Base-by-base conservation (phyloP, 1,140 invertebrate genomes). In the Bombus fervidus region DNA sequence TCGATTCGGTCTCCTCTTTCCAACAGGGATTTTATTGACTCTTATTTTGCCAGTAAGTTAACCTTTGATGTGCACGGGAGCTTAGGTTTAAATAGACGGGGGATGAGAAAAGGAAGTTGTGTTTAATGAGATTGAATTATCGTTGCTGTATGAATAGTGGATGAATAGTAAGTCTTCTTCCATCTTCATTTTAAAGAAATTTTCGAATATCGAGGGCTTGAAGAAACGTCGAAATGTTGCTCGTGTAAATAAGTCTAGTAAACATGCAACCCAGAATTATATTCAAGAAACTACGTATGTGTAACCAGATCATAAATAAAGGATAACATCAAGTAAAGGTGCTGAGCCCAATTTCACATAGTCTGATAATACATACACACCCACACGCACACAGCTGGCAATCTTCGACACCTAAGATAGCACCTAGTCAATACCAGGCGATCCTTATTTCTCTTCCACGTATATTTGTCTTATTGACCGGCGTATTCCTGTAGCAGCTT, bases 381-480 rank as follows among this genome's bases (percentile, higher is more conserved):
- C 18, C 18, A 18, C 8, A 18, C n/a, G 39, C 10, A 47, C 8
- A 69, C 25, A 12, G 25, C 1, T 39, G n/a, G 28, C 15, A 12
- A 47, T 43, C 39, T 22, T 31, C 28, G 9, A 3, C n/a, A 18
- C 13, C 15, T 41, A 43, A 73, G 72, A 43, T 43, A 73, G 28
- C n/a, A 43, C 15, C 47, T 34, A 59, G 53, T 73, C 74, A n/a
- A 76, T 53, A 59, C n/a, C 22, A 4, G 47, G 12, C 6, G 28
- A 64, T 78, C 78, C 41, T 80, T 37, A 53, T 37, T 68, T 28
- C 62, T 41, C 47, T 57, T 53, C 3, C 66, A 18, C 28, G 66
- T 71, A 71, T 69, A 31, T 81, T 73, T 73, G 47, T 73, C 69
- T 73, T 59, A 73, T 62, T 81, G 68, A 39, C 68, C 68, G 68